A percentile compares a stretch with the other conserved stretches of the same genome.
phyloP scores from a whole-genome alignment of 2,113 vertebrate species.

The Proterorhinus semilunaris region DNA sequence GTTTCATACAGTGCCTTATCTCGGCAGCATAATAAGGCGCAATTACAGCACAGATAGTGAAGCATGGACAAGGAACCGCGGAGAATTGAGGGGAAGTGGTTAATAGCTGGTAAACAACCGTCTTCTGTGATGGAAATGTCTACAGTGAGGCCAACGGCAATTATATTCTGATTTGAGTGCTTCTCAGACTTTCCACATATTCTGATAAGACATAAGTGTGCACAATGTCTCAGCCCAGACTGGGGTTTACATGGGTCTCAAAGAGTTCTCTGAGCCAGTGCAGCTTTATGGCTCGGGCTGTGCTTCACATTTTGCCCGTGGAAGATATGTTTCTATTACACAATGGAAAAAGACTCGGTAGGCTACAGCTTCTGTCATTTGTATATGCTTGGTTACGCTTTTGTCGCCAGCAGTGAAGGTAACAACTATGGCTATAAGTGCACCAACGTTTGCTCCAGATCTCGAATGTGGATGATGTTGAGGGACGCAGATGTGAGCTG shows the following conservation, averaged over 20 bases:
- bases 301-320: slow-evolving; percentile 11
- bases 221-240: slow-evolving; percentile 11
- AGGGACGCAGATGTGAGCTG: too few species aligned
- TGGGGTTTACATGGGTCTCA: slow-evolving; percentile 17
- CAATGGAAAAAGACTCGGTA: slow-evolving; percentile 29
- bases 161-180: slow-evolving; percentile 54
- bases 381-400: slow-evolving; percentile 20
- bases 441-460: too few species aligned
- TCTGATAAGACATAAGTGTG: slow-evolving; percentile 36
- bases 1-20: slow-evolving; percentile 65
- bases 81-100: slow-evolving; percentile 54
- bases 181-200: slow-evolving; percentile 54
- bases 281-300: not conserved
- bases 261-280: not conserved
- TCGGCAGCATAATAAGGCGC: slow-evolving; percentile 53
- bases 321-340: slow-evolving; percentile 10
- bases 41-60: slow-evolving; percentile 66
- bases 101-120: slow-evolving; percentile 58
- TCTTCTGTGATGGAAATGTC: slow-evolving; percentile 59
- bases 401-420: not conserved
- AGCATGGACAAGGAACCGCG: slow-evolving; percentile 38
- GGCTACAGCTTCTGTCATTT: slow-evolving; percentile 18
- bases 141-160: slow-evolving; percentile 40
- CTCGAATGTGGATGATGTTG: too few species aligned
- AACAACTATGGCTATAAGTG: too few species aligned